Base-by-base conservation (phyloP, 2,888 invertebrate species). In the Yponomeuta cagnagella region DNA sequence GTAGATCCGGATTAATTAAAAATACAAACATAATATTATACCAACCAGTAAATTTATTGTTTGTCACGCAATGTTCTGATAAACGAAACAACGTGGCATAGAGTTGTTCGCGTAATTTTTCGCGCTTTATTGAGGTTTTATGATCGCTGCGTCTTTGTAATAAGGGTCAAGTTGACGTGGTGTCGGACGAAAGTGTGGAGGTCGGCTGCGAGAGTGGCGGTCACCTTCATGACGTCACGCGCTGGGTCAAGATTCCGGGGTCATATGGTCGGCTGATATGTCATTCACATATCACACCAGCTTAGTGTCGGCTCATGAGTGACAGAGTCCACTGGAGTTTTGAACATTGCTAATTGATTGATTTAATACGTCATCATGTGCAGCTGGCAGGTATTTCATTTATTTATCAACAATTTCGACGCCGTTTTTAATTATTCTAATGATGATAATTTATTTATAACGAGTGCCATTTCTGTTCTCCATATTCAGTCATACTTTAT, bases 171-270 rank as follows among this genome's bases (percentile, higher is more conserved):
- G 33, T 10, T 65, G 33, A 30, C 30, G 0, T 23, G 30, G 4
- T 65, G 31, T 30, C 71, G 71, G 67, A 67, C 52, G 52, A 58
- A 58, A 58, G 52, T 58, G 15, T 5, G 52, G 15, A 58, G 52
- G 52, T 58, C 15, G 52, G 52, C 15, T 15, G 52, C 15, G 52
- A 23, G 68, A 68, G 68, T 48, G 71, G 69, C 63, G 73, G 72
- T 70, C 74, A 74, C 76, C 73, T 74, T 74, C 70, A 71, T 72
- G 72, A 73, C 74, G 75, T 73, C 76, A 75, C 71, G 66, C 9
- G 66, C 9, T 48, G 52, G 15, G 52, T 1, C 52, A 58, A 37
- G 58, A 9, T 69, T 69, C 69, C 69, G 52, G 69, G 69, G 43
- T 68, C 68, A 68, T 15, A 15, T 48, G 52, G 15, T 58, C 52